Percentiles rank a stretch among this genome's conserved stretches.
Conservation (phyloP, 1,140 invertebrate genomes). For the Eufriesea mexicana region DNA sequence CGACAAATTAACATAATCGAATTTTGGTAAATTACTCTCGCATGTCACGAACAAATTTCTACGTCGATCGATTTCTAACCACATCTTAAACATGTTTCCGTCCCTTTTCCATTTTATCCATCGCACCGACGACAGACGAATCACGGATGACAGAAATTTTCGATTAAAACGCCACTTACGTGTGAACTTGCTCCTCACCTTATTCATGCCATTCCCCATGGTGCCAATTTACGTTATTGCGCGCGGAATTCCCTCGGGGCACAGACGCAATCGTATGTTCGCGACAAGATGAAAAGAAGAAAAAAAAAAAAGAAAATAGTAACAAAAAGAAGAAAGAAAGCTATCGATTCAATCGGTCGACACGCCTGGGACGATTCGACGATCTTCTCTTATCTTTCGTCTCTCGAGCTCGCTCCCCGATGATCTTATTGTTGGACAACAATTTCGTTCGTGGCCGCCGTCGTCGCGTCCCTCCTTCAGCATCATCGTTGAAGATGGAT, state of each 20-base stretch:
- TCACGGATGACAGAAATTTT: background rate
- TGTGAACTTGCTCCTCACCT: constrained; percentile 82
- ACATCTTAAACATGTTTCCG: background rate
- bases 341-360: constrained; percentile 43
- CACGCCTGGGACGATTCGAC: constrained; percentile 2
- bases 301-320: no score
- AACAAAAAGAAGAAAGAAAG: background rate
- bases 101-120: background rate
- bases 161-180: background rate
- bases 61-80: background rate
- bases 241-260: constrained; percentile 1
- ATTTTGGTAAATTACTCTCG: background rate
- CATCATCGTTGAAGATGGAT: constrained; percentile 51
- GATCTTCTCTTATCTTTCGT: constrained; percentile 58
- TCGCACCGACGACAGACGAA: background rate
- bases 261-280: constrained; percentile 11
- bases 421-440: constrained; percentile 55
- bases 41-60: background rate
- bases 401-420: constrained; percentile 61
- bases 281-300: background rate
- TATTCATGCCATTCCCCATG: constrained; percentile 92
- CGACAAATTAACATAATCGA: background rate
- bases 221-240: constrained; percentile 43
- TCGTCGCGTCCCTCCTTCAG: constrained; percentile 31
- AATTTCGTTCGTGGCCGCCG: constrained; percentile 36